A percentile compares a stretch with the other conserved stretches of the same genome.
Evolutionary conservation across 2,888 invertebrate genomes (phyloP).

Genomic region (Zygaena filipendulae): DNA sequence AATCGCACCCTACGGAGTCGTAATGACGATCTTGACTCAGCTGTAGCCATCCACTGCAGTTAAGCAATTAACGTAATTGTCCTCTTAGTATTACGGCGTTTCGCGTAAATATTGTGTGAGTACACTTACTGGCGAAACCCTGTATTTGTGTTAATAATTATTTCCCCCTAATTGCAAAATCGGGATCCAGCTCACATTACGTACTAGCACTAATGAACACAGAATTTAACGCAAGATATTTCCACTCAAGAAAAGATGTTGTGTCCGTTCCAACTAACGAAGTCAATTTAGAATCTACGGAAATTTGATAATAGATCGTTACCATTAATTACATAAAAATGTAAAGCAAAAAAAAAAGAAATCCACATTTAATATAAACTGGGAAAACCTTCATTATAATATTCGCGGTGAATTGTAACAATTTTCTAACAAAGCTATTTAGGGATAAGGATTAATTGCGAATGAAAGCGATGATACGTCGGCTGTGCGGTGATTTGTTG

Average conservation of each 20-base stretch:
- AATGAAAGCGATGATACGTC: conserved; percentile 20
- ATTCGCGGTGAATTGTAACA: too few species aligned
- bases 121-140: conserved; percentile 43
- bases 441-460: neutral
- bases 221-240: conserved; percentile 53
- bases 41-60: conserved; percentile 33
- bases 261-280: conserved; percentile 17
- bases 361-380: too few species aligned
- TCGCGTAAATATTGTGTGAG: conserved; percentile 39
- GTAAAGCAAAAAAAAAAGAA: too few species aligned
- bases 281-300: conserved; percentile 17
- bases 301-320: too few species aligned
- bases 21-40: conserved; percentile 37
- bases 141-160: conserved; percentile 58
- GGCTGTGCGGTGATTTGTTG: conserved; percentile 45
- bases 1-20: conserved; percentile 22
- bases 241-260: conserved; percentile 23
- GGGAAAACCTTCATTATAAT: too few species aligned
- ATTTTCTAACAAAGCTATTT: neutral
- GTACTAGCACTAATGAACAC: conserved; percentile 59
- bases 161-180: conserved; percentile 53
- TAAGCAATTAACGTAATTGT: conserved; percentile 54
- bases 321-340: too few species aligned
- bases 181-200: conserved; percentile 38
- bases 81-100: conserved; percentile 44